These are phyloP conservation scores for Sceloporus tristichus DNA, from an alignment of 2,113 vertebrate genomes.

Conservation along the genomic window DNA sequence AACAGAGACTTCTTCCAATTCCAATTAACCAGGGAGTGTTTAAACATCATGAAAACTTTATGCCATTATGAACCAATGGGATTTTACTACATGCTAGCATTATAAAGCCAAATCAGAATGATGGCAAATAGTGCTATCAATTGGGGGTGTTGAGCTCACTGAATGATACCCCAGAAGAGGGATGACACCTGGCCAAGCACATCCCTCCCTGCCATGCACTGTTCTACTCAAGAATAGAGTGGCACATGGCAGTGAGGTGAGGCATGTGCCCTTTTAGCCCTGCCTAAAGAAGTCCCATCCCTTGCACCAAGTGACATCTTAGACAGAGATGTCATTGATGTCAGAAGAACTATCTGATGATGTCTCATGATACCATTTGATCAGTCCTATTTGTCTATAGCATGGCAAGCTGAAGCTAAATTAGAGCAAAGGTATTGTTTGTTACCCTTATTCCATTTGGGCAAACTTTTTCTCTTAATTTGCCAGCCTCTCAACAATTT, in stretches of 20 bases:
- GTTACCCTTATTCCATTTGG: too few species aligned
- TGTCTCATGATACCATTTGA: background rate
- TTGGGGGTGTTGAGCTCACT: too few species aligned
- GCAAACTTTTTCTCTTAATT: background rate
- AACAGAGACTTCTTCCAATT: too few species aligned
- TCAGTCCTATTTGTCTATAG: background rate
- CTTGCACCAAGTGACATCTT: too few species aligned
- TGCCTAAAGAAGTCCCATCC: too few species aligned
- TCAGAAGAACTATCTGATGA: background rate
- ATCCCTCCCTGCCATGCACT: too few species aligned
- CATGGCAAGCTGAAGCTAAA: background rate
- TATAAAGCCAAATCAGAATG: background rate
- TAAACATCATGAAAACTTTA: background rate
- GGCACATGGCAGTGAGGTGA: too few species aligned
- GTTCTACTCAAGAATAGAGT: too few species aligned
- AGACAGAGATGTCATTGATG: too few species aligned
- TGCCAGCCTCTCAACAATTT: background rate
- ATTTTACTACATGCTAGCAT: background rate
- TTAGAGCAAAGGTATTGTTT: background rate
- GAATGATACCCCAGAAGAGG: too few species aligned
- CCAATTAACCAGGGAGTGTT: background rate
- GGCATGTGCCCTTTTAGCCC: too few species aligned
- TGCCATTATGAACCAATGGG: background rate
- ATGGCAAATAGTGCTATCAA: background rate
- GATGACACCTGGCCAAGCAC: too few species aligned